Evolutionary conservation across 2,113 vertebrate species (phyloP), one percentile per base, ranked within the genome.

Genomic region (Eulemur rufifrons): DNA sequence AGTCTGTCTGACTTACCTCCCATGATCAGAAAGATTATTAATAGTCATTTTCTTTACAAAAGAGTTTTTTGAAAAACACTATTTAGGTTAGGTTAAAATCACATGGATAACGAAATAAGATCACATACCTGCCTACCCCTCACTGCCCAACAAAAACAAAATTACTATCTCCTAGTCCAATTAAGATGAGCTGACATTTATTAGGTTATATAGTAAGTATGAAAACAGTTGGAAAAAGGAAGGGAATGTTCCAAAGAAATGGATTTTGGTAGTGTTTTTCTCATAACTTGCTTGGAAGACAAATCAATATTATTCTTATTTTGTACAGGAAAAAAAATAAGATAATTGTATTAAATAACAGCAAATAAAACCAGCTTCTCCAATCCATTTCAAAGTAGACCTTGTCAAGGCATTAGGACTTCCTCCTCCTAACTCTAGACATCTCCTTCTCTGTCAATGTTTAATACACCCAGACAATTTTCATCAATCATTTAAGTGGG

Each of bases 81-180:
- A 25, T 64, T 45, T 69, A 61, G 6, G 42, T 76, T 71, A 85
- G 69, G 13, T 54, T 76, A 82, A 27, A 92, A 54, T 69, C 61
- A 61, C 23, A 59, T 1, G 8, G 32, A 83, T 29, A 96, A 86
- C 25, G 37, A 85, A 92, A 39, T 47, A 37, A 74, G 37, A 76
- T 69, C 69, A 92, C 25, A 47, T 10, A 80, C 8, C 42, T 10
- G 74, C 8, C 42, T 77, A 32, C 11, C 34, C 34, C 29, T 92
- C 50, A 69, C 66, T 87, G 13, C 18, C 61, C 69, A 83, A 91
- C 52, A 82, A 64, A 93, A 96, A 50, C 89, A 87, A 91, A 91
- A 29, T 71, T 29, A 63, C 37, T 34, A 42, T 52, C 61, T 87
- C 34, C 54, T 47, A 52, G 27, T 29, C 37, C 45, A 59, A 20